These are phyloP conservation scores for Micropoecilia bifurca DNA, from an alignment of 2,797 vertebrate genomes.

Conservation along the genomic window DNA sequence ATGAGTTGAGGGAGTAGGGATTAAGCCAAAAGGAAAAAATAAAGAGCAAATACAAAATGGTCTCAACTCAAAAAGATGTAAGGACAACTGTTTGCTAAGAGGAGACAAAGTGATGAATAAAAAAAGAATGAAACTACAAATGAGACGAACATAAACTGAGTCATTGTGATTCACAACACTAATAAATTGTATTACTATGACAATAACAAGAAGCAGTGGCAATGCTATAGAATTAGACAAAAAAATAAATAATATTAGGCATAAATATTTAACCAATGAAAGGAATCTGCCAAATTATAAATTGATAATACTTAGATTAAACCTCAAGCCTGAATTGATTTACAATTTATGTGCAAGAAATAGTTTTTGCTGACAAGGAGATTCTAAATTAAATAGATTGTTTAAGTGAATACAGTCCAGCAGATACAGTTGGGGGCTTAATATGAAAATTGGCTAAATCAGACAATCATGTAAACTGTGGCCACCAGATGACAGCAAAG, in stretches of 20 bases:
- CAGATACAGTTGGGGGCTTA: not conserved
- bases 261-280: not conserved
- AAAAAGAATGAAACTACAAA: not conserved
- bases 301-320: not conserved
- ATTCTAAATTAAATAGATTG: not conserved
- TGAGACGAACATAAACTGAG: not conserved
- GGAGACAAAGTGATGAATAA: not conserved
- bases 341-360: not conserved
- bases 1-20: not conserved
- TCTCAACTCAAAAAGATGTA: not conserved
- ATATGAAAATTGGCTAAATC: not conserved
- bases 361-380: not conserved
- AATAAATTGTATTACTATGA: not conserved
- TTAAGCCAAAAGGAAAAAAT: not conserved
- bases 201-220: not conserved
- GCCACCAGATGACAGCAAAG: not conserved
- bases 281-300: not conserved
- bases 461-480: not conserved
- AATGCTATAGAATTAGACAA: not conserved
- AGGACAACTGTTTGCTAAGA: not conserved
- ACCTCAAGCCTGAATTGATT: not conserved
- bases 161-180: not conserved
- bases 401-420: not conserved
- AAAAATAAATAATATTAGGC: not conserved
- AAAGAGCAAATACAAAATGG: conserved; percentile 5